phyloP scores from a whole-genome alignment of 1,140 invertebrate species.

The Chironomus tepperi region DNA sequence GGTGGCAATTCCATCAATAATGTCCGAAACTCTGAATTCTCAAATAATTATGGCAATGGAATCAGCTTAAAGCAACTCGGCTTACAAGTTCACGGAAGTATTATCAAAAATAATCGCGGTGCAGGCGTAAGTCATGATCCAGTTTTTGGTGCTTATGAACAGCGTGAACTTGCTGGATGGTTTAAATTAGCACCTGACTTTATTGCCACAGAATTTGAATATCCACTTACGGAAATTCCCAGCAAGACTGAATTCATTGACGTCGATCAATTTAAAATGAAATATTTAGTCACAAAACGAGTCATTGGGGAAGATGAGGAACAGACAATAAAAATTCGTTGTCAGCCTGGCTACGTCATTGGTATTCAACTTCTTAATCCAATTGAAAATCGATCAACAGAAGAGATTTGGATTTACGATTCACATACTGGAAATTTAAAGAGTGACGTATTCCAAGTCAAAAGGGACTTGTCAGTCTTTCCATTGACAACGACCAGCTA shows the following conservation, averaged over 20 bases:
- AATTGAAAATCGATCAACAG: slow-evolving; percentile 76
- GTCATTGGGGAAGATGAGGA: slow-evolving; percentile 47
- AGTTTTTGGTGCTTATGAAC: slow-evolving; percentile 69
- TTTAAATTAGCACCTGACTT: slow-evolving; percentile 58
- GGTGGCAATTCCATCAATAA: slow-evolving; percentile 75
- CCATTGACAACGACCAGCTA: slow-evolving; percentile 79
- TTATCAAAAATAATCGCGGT: slow-evolving; percentile 74
- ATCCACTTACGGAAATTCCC: slow-evolving; percentile 60
- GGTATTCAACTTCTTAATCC: slow-evolving; percentile 80
- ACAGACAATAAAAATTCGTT: slow-evolving; percentile 52
- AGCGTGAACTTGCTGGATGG: slow-evolving; percentile 89
- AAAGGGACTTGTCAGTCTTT: slow-evolving; percentile 74
- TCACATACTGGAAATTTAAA: slow-evolving; percentile 51
- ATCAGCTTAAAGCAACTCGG: slow-evolving; percentile 82
- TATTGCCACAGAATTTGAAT: slow-evolving; percentile 55
- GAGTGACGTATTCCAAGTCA: slow-evolving; percentile 63
- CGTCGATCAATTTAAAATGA: slow-evolving; percentile 62
- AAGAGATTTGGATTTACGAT: slow-evolving; percentile 70
- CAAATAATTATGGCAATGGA: slow-evolving; percentile 76
- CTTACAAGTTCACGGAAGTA: slow-evolving; percentile 62
- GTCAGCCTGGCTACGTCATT: slow-evolving; percentile 64
- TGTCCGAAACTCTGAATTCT: slow-evolving; percentile 81
- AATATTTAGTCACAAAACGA: slow-evolving; percentile 64
- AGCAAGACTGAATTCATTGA: slow-evolving; percentile 50
- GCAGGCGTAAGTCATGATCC: slow-evolving; percentile 91